Evolutionary conservation across 2,113 vertebrate genomes (phyloP).

Genomic region (Ameiurus melas): DNA sequence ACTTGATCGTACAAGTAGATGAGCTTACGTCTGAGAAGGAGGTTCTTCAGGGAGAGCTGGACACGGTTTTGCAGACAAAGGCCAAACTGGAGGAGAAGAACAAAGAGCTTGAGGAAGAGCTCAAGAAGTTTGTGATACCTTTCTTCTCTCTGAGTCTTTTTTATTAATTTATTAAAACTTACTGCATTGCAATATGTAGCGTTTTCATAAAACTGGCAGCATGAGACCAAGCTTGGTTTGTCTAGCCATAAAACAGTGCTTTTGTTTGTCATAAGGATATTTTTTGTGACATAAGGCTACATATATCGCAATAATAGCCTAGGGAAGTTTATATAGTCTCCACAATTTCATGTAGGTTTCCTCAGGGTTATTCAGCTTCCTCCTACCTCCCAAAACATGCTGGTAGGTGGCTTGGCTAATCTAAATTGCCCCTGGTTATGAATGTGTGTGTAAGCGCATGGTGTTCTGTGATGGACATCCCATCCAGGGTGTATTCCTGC

Average conservation of each 20-base stretch:
- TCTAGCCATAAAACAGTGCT: background rate
- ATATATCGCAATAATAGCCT: background rate
- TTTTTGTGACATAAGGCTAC: background rate
- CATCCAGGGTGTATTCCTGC: background rate
- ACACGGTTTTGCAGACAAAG: conserved; percentile 85
- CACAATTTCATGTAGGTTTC: background rate
- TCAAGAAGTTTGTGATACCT: conserved; percentile 79
- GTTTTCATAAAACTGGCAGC: background rate
- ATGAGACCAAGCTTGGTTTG: background rate
- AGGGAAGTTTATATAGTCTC: background rate
- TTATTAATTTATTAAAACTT: too few relatives aligned
- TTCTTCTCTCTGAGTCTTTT: background rate
- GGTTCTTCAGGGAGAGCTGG: conserved; percentile 88
- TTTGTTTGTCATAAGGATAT: background rate
- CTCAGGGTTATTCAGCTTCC: background rate
- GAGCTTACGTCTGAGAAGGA: conserved; percentile 94
- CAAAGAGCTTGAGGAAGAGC: conserved; percentile 92
- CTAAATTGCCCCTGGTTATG: background rate
- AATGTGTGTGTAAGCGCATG: background rate
- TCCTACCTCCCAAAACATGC: background rate
- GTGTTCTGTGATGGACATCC: background rate
- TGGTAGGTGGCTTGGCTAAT: background rate
- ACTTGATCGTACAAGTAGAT: conserved; percentile 94
- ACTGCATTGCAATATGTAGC: background rate
- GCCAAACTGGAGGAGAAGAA: conserved; percentile 84